Conservation (phyloP, 2,888 invertebrate species). For the Agrotis clavis region DNA sequence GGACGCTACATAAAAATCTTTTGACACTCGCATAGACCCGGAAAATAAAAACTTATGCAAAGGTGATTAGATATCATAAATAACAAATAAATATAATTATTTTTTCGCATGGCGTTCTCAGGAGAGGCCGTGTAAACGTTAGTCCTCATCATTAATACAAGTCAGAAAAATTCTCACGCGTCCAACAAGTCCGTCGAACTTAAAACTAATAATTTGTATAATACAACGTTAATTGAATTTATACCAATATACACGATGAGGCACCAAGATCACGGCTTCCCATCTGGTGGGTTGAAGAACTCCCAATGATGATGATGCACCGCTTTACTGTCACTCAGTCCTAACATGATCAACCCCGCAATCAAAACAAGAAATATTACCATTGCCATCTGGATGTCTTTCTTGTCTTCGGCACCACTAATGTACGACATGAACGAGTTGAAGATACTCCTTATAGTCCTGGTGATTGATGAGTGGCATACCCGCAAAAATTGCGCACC, state of each 20-base stretch:
- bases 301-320: constrained; percentile 97
- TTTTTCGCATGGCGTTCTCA: constrained; percentile 9
- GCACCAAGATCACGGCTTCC: constrained; percentile 78
- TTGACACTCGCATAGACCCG: background rate
- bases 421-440: constrained; percentile 92
- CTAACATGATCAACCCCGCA: constrained; percentile 94
- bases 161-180: constrained; percentile 10
- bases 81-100: constrained; percentile 15
- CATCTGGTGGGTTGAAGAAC: constrained; percentile 95
- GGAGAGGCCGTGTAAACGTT: constrained; percentile 22
- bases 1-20: constrained; percentile 30
- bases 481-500: constrained; percentile 93
- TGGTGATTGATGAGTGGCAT: constrained; percentile 92
- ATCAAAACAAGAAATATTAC: constrained; percentile 95
- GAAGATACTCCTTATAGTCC: constrained; percentile 93
- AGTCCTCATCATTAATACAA: constrained; percentile 31
- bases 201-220: constrained; percentile 57
- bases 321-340: constrained; percentile 93
- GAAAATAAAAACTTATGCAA: constrained; percentile 8
- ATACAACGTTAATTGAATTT: constrained; percentile 34
- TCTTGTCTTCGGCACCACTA: constrained; percentile 92
- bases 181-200: constrained; percentile 64
- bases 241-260: constrained; percentile 51
- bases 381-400: constrained; percentile 94
- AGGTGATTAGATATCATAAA: constrained; percentile 49